These are phyloP conservation scores for Pilophorus perplexus DNA, from an alignment of 2,888 invertebrate genomes.

Conservation along the genomic window DNA sequence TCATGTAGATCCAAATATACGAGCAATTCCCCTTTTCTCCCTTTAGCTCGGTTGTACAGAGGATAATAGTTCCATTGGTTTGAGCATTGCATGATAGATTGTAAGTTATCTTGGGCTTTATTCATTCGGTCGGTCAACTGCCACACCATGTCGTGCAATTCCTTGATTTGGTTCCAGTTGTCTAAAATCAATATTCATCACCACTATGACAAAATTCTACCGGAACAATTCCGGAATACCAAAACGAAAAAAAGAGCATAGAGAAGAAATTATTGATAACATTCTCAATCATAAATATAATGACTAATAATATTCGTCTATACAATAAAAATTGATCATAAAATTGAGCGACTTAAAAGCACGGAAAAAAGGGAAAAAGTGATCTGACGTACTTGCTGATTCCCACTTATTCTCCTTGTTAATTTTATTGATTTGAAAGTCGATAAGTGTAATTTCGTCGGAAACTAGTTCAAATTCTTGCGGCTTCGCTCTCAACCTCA, in stretches of 20 bases:
- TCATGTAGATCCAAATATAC: conserved; percentile 57
- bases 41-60: conserved; percentile 71
- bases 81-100: conserved; percentile 59
- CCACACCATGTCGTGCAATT: conserved; percentile 65
- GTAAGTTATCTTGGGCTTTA: conserved; percentile 66
- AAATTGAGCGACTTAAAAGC: no score
- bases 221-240: no score
- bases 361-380: neutral
- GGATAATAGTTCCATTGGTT: conserved; percentile 71
- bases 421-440: conserved; percentile 65
- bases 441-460: conserved; percentile 72
- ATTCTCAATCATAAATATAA: neutral
- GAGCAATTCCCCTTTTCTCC: conserved; percentile 60
- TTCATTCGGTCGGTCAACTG: conserved; percentile 68
- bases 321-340: neutral
- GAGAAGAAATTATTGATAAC: no score
- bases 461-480: conserved; percentile 76
- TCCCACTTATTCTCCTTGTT: conserved; percentile 75
- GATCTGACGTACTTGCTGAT: conserved; percentile 64
- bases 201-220: no score
- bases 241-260: no score
- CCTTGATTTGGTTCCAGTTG: conserved; percentile 54
- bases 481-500: conserved; percentile 67
- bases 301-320: no score
- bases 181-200: no score